These are phyloP conservation scores for Erebia epiphron DNA, from an alignment of 2,888 invertebrate species.

Conservation along the genomic window DNA sequence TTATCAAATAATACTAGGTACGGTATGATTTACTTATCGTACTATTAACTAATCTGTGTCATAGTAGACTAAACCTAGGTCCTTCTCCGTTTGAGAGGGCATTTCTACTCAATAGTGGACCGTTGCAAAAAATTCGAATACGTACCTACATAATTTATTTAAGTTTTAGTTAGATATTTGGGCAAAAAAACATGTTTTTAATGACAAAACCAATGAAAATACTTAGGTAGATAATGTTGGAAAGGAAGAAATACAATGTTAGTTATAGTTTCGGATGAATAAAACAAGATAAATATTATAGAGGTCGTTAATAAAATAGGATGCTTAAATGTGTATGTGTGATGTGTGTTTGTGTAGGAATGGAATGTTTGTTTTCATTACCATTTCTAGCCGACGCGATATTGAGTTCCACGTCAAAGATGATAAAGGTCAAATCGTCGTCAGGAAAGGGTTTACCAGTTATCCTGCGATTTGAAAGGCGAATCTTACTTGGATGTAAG, in stretches of 20 bases:
- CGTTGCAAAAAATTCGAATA: too few relatives aligned
- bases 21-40: too few relatives aligned
- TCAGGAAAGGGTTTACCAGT: slow-evolving; percentile 18
- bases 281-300: slow-evolving; percentile 6
- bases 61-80: too few relatives aligned
- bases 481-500: slow-evolving; percentile 20
- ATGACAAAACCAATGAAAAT: not conserved
- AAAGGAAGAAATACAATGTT: not conserved
- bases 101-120: too few relatives aligned
- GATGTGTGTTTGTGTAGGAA: too few relatives aligned
- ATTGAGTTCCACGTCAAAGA: slow-evolving; percentile 27
- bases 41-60: too few relatives aligned
- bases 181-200: too few relatives aligned
- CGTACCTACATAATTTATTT: too few relatives aligned
- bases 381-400: slow-evolving; percentile 14
- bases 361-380: slow-evolving; percentile 13
- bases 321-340: too few relatives aligned
- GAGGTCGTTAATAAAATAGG: not conserved
- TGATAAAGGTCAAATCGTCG: slow-evolving; percentile 24
- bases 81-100: too few relatives aligned
- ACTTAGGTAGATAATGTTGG: not conserved
- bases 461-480: slow-evolving; percentile 28
- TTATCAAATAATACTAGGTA: too few relatives aligned
- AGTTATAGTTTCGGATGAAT: not conserved
- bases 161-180: too few relatives aligned